Base-by-base conservation (phyloP, 2,888 invertebrate genomes). In the Junonia oenone region DNA sequence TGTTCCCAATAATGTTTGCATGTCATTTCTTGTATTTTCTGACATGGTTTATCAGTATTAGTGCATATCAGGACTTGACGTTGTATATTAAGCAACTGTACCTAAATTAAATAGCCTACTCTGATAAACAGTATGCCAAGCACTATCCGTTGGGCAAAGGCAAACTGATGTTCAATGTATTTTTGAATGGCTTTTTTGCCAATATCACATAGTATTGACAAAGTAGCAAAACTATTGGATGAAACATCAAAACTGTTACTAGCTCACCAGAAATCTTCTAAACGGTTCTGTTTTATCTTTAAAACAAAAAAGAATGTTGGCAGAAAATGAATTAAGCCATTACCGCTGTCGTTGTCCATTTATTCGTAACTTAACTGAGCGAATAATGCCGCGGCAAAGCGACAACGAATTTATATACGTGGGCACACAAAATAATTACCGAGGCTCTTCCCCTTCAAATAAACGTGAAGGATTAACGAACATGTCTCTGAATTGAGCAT, bases 381-480 rank as follows among this genome's bases (percentile, higher is more conserved):
- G 37, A 37, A 38, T 47, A 31, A 47, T 47, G 38, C 38, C 40
- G 31, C 45, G 56, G 13, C 52, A 45, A 48, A 51, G 47, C 46
- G 54, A 47, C 58, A 46, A 51, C 35, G 50, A 54, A 58, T 58
- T 45, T 55, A 54, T 55, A 54, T 60, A 54, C 46, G 48, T 38
- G 43, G 40, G 49, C 40, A 60, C 57, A 57, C 56, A 46, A 57
- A 60, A 60, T 60, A 57, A 57, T 60, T 60, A 60, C 38, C 31
- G 31, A 43, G 6, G 6, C 45, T 48, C 27, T n/a, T n/a, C n/a
- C 35, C 35, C 51, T 47, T 17, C 48, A 51, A 47, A 52, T 45
- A 46, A 11, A 57, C 60, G 55, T 57, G 57, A 55, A 40, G 31
- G 38, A 45, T 55, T 55, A 49, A 35, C 54, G 49, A 4, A 49